phyloP scores from a whole-genome alignment of 1,140 invertebrate genomes.

The Probaryconus sp. region DNA sequence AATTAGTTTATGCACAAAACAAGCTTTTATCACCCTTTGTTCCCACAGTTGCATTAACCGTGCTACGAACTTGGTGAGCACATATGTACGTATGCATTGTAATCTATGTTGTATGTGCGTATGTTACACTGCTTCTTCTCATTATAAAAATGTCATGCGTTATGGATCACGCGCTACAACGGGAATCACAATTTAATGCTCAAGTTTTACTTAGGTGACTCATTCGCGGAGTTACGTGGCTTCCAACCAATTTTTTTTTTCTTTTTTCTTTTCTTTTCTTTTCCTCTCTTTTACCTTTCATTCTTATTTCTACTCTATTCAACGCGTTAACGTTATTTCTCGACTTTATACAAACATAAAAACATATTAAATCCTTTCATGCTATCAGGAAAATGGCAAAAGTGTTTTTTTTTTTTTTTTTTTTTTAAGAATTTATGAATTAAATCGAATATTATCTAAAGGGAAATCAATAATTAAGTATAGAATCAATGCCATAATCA shows the following conservation, averaged over 20 bases:
- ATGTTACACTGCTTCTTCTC: conserved; percentile 44
- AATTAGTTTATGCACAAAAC: conserved; percentile 69
- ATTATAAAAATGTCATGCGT: conserved; percentile 54
- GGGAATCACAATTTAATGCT: conserved; percentile 60
- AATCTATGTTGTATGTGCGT: conserved; percentile 42
- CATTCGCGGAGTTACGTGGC: conserved; percentile 55
- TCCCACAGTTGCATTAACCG: conserved; percentile 59
- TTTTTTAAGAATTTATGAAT: too few species aligned
- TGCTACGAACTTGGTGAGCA: conserved; percentile 6
- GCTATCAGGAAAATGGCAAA: too few species aligned
- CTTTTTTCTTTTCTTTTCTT: conserved; percentile 23
- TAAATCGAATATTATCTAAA: too few species aligned
- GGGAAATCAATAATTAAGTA: too few species aligned
- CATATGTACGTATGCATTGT: conserved; percentile 30
- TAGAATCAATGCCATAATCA: conserved; percentile 25
- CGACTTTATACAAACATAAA: too few species aligned
- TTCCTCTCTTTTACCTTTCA: too few species aligned
- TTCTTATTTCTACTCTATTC: too few species aligned
- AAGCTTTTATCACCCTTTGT: conserved; percentile 70
- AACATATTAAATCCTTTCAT: too few species aligned
- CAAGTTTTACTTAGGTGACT: conserved; percentile 49
- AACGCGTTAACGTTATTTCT: too few species aligned
- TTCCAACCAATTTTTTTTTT: conserved; percentile 25
- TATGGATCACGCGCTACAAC: conserved; percentile 60
- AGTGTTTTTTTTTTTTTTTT: too few species aligned